Conservation (phyloP, 2,888 invertebrate genomes). For the Diploptera punctata region DNA sequence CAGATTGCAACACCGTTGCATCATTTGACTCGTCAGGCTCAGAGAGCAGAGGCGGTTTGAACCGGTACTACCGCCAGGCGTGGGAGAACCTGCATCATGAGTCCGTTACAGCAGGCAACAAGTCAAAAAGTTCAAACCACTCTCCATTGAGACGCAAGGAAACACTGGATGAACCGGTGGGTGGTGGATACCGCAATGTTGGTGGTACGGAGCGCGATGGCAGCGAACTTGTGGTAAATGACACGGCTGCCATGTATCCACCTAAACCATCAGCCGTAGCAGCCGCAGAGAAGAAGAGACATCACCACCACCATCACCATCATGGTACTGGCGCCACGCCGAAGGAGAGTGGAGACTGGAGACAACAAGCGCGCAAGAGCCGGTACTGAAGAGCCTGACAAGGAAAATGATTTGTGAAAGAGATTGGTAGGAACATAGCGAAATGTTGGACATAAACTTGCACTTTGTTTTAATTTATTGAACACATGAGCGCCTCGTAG, state of each 20-base stretch:
- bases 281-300: conserved; percentile 66
- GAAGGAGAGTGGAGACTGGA: conserved; percentile 37
- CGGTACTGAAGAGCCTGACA: conserved; percentile 36
- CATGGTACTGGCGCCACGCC: conserved; percentile 51
- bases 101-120: conserved; percentile 41
- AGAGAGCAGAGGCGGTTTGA: conserved; percentile 78
- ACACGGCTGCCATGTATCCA: conserved; percentile 54
- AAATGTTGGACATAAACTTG: too few species aligned
- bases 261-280: conserved; percentile 41
- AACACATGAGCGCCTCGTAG: too few species aligned
- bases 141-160: conserved; percentile 71
- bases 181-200: conserved; percentile 64
- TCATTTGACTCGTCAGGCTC: conserved; percentile 89
- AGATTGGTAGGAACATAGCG: too few species aligned
- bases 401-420: too few species aligned
- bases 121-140: conserved; percentile 54
- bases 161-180: conserved; percentile 75
- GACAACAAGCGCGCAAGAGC: conserved; percentile 34
- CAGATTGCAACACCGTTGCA: conserved; percentile 90
- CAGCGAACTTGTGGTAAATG: conserved; percentile 78
- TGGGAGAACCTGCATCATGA: conserved; percentile 93
- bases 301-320: conserved; percentile 79
- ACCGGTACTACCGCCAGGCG: conserved; percentile 88
- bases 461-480: too few species aligned
- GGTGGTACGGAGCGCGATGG: conserved; percentile 65